Evolutionary conservation across 2,888 invertebrate species (phyloP).

Genomic region (Ptilodon capucinus): DNA sequence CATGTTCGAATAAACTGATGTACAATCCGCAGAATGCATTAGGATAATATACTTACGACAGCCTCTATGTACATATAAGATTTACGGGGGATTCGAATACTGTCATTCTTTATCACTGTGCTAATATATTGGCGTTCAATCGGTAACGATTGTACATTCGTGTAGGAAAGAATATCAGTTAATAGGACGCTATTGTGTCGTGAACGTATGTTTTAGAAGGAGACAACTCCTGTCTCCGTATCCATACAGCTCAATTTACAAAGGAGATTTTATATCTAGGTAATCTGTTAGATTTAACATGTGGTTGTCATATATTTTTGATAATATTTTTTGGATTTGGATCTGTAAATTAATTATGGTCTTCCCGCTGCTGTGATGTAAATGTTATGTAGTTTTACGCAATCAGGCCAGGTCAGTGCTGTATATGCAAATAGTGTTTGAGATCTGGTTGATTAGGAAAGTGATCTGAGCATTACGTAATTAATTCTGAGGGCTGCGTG

Average conservation of each 20-base stretch:
- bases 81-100: too few species aligned
- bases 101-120: too few species aligned
- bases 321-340: background rate
- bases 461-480: background rate
- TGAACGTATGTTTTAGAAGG: too few species aligned
- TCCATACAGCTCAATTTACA: conserved; percentile 45
- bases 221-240: too few species aligned
- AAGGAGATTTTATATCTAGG: conserved; percentile 38
- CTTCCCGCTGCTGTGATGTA: background rate
- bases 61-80: too few species aligned
- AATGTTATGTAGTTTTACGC: background rate
- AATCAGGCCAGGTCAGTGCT: background rate
- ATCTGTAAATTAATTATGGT: background rate
- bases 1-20: too few species aligned
- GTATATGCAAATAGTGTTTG: background rate
- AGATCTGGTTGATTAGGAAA: background rate
- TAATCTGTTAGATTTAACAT: background rate
- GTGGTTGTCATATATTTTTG: background rate
- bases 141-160: too few species aligned
- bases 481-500: background rate
- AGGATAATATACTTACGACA: too few species aligned
- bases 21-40: too few species aligned
- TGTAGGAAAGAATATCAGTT: too few species aligned
- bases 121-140: too few species aligned
- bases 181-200: too few species aligned